These are phyloP conservation scores for Leuciscus idus DNA, from an alignment of 2,113 vertebrate species.

Conservation along the genomic window DNA sequence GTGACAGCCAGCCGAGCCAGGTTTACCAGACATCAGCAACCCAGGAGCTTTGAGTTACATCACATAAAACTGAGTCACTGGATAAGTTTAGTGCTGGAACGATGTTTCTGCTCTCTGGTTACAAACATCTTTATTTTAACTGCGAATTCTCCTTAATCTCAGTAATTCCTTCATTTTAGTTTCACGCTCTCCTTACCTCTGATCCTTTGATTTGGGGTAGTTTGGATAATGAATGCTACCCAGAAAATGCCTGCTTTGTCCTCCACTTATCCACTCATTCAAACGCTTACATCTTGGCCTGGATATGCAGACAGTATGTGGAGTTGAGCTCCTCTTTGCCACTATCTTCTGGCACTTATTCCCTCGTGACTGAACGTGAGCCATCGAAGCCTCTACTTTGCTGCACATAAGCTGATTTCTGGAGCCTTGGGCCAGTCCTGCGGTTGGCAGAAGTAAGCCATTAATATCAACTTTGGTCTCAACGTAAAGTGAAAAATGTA, in stretches of 20 bases:
- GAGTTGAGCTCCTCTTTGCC: slow-evolving; percentile 36
- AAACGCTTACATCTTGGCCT: slow-evolving; percentile 48
- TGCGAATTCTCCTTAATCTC: slow-evolving; percentile 38
- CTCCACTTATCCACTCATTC: slow-evolving; percentile 47
- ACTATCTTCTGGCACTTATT: slow-evolving; percentile 48
- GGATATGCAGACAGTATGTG: slow-evolving; percentile 28
- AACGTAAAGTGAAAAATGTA: slow-evolving; percentile 55
- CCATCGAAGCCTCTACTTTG: slow-evolving; percentile 46
- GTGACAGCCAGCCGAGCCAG: not conserved
- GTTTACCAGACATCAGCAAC: slow-evolving; percentile 46
- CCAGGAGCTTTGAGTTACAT: slow-evolving; percentile 44
- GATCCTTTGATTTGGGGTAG: slow-evolving; percentile 45
- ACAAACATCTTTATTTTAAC: slow-evolving; percentile 50
- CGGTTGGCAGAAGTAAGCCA: slow-evolving; percentile 56
- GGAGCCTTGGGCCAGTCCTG: slow-evolving; percentile 49
- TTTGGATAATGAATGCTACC: slow-evolving; percentile 27
- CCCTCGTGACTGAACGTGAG: slow-evolving; percentile 37
- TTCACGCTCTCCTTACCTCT: slow-evolving; percentile 34
- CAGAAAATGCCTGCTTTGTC: slow-evolving; percentile 44
- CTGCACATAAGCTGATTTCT: slow-evolving; percentile 53
- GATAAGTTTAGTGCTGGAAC: slow-evolving; percentile 42
- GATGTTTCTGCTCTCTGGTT: slow-evolving; percentile 39
- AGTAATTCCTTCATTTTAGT: slow-evolving; percentile 43
- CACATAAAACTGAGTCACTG: slow-evolving; percentile 43
- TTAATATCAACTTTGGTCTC: slow-evolving; percentile 61